Percentiles rank a stretch among this genome's conserved stretches.
Conservation (phyloP, 2,797 vertebrate genomes). For the Lutjanus campechanus region DNA sequence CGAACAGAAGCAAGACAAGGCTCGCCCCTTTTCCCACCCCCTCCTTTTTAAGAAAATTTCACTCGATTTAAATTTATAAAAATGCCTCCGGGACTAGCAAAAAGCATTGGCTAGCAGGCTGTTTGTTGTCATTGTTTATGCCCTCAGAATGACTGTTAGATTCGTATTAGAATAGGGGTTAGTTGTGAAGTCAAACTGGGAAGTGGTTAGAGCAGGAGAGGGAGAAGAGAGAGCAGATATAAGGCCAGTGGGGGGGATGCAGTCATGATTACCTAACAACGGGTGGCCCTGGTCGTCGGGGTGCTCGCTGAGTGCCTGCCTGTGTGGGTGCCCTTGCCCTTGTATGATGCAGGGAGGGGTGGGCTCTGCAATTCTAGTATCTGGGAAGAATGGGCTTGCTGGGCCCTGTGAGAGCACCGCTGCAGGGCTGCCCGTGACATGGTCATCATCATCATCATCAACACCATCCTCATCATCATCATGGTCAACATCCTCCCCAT, state of each 20-base stretch:
- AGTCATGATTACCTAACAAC: conserved; percentile 90
- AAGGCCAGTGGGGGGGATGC: conserved; percentile 86
- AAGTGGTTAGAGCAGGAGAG: conserved; percentile 86
- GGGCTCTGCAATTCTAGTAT: conserved; percentile 86
- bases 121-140: conserved; percentile 70
- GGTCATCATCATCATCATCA: conserved; percentile 80
- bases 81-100: conserved; percentile 63
- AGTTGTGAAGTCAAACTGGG: conserved; percentile 86
- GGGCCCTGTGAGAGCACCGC: conserved; percentile 80
- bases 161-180: conserved; percentile 83
- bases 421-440: conserved; percentile 83
- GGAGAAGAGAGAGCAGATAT: conserved; percentile 83
- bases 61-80: conserved; percentile 61
- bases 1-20: conserved; percentile 76
- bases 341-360: conserved; percentile 84
- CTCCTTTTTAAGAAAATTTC: conserved; percentile 40
- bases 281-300: conserved; percentile 86
- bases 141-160: conserved; percentile 82
- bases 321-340: conserved; percentile 85
- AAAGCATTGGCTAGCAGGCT: conserved; percentile 74
- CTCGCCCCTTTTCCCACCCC: conserved; percentile 72
- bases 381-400: conserved; percentile 85
- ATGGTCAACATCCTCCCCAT: conserved; percentile 75
- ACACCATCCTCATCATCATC: conserved; percentile 73
- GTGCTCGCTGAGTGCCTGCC: conserved; percentile 86